These are phyloP conservation scores for Laticauda laticaudata DNA, from an alignment of 2,113 vertebrate genomes.

Conservation along the genomic window DNA sequence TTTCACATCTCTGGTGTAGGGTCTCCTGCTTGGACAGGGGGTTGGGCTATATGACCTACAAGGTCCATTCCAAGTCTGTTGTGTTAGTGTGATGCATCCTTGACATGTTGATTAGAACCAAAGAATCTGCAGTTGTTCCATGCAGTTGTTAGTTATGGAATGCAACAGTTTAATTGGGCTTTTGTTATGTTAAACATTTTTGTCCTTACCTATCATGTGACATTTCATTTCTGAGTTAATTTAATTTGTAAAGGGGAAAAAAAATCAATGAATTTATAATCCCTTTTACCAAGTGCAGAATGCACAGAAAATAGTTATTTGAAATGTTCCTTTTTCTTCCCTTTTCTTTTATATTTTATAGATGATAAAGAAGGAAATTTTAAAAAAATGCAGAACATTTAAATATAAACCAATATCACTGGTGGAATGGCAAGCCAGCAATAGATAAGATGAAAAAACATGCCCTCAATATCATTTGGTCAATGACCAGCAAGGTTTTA, in stretches of 20 bases:
- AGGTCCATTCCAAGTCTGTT: too few relatives aligned
- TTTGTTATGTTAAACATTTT: background rate
- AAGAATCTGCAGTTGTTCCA: background rate
- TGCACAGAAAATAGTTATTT: constrained; percentile 37
- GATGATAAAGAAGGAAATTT: constrained; percentile 35
- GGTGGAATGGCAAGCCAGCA: constrained; percentile 32
- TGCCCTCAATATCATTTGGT: background rate
- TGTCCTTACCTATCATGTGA: accelerated
- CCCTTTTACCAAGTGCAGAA: constrained; percentile 23
- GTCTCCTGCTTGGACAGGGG: too few relatives aligned
- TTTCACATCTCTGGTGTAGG: too few relatives aligned
- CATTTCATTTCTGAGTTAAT: accelerated
- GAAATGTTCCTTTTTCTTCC: background rate
- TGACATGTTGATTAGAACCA: background rate
- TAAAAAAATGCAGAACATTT: constrained; percentile 12
- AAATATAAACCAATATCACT: constrained; percentile 9
- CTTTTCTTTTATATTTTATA: background rate
- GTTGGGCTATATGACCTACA: too few relatives aligned
- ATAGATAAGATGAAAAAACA: constrained; percentile 22
- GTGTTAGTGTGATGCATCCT: background rate
- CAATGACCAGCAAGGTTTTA: constrained; percentile 16
- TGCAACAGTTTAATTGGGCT: background rate
- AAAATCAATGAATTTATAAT: constrained; percentile 1
- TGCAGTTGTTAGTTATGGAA: background rate
- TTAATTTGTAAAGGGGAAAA: background rate